Conservation (phyloP, 2,113 vertebrate species). For the Nansenia antarctica region DNA sequence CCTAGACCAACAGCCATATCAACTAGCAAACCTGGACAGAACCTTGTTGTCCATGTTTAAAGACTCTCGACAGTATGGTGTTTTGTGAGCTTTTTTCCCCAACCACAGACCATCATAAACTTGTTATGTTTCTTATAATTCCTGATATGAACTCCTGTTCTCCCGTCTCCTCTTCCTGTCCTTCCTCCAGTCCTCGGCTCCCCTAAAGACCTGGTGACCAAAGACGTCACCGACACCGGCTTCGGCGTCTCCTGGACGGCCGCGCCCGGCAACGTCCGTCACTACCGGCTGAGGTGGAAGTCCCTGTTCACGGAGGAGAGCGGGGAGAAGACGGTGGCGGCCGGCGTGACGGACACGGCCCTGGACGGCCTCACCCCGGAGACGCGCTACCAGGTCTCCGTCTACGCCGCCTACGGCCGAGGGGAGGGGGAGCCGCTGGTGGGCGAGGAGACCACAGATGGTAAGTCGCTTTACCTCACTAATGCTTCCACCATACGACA, state of each 20-base stretch:
- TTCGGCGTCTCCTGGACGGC: constrained; percentile 87
- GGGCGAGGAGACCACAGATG: constrained; percentile 91
- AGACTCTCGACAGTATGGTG: neutral
- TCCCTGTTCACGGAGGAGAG: constrained; percentile 86
- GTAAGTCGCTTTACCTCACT: constrained; percentile 71
- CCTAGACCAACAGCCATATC: neutral
- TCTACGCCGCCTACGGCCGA: constrained; percentile 85
- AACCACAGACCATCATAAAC: too few species aligned
- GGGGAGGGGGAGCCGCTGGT: constrained; percentile 88
- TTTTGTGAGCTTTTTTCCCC: neutral
- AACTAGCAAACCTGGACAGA: neutral
- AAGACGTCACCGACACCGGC: constrained; percentile 89
- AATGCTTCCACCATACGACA: constrained; percentile 33
- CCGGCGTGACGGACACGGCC: constrained; percentile 79
- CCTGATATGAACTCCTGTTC: neutral
- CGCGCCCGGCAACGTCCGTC: constrained; percentile 87
- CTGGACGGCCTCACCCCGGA: constrained; percentile 90
- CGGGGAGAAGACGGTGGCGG: constrained; percentile 85
- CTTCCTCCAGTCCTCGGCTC: constrained; percentile 84
- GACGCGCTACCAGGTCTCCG: constrained; percentile 91
- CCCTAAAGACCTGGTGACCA: constrained; percentile 86
- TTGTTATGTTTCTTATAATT: too few species aligned
- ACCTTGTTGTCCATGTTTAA: neutral
- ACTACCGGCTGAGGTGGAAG: constrained; percentile 89
- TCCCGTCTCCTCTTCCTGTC: constrained; percentile 3